A percentile compares a stretch with the other conserved stretches of the same genome.
phyloP scores from a whole-genome alignment of 2,888 invertebrate species.

The Coleophora flavipennella region DNA sequence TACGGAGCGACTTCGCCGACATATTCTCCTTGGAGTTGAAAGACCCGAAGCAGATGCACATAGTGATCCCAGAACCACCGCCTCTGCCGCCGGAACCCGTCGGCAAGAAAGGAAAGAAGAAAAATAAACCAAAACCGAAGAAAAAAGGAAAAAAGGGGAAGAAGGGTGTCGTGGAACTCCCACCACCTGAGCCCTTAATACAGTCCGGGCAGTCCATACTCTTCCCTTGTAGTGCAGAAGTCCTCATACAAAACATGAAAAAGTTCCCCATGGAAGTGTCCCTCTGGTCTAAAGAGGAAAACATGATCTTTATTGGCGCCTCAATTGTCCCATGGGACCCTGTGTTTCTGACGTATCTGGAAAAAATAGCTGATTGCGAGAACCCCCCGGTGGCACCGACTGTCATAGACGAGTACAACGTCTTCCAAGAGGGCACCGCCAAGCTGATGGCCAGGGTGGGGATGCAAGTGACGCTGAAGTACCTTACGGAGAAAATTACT shows the following conservation, averaged over 20 bases:
- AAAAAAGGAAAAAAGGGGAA: conserved; percentile 41
- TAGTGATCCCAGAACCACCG: conserved; percentile 56
- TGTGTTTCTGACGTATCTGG: conserved; percentile 37
- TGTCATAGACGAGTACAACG: conserved; percentile 52
- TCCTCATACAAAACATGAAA: conserved; percentile 51
- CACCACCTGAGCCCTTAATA: conserved; percentile 53
- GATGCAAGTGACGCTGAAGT: conserved; percentile 51
- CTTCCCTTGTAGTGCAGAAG: conserved; percentile 50
- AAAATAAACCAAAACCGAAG: conserved; percentile 33
- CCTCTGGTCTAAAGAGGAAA: conserved; percentile 58
- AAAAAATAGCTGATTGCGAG: conserved; percentile 33
- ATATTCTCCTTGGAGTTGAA: conserved; percentile 58
- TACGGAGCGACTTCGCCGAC: conserved; percentile 55
- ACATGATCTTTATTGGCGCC: conserved; percentile 44
- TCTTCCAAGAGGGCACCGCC: conserved; percentile 57
- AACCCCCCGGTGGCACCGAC: conserved; percentile 30
- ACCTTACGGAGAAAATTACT: conserved; percentile 47
- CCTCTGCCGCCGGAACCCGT: conserved; percentile 52
- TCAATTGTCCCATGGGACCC: conserved; percentile 51
- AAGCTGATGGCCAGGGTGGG: conserved; percentile 52
- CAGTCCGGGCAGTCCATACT: conserved; percentile 60
- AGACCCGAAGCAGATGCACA: conserved; percentile 61
- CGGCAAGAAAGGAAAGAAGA: conserved; percentile 41
- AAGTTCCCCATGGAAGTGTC: conserved; percentile 48
- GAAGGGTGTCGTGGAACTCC: conserved; percentile 33